phyloP scores from a whole-genome alignment of 1,140 invertebrate species.

The Agrypnia vestita region DNA sequence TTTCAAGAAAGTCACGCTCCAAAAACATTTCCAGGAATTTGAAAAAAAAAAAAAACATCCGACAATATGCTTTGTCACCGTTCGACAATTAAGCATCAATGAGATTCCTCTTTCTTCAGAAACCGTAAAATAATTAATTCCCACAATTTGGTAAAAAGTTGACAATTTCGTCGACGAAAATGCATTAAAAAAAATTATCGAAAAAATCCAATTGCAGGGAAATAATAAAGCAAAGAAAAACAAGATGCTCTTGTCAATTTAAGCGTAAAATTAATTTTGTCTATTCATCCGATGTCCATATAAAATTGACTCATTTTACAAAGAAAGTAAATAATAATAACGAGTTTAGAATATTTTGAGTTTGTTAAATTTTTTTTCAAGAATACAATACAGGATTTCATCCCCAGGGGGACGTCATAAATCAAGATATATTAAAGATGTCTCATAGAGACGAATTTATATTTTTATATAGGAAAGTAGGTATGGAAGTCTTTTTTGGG shows the following conservation, averaged over 20 bases:
- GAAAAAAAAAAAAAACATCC: conserved; percentile 20
- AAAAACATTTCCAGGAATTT: conserved; percentile 34
- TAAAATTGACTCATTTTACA: no score
- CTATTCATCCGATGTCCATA: no score
- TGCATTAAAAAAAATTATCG: not conserved
- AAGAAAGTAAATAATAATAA: no score
- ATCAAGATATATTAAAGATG: no score
- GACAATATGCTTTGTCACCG: conserved; percentile 21
- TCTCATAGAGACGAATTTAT: no score
- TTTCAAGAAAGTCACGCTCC: conserved; percentile 33
- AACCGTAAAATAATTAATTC: conserved; percentile 19
- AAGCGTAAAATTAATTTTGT: not conserved
- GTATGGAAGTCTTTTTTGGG: no score
- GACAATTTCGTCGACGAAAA: not conserved
- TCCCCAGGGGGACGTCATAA: no score
- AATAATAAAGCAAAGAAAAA: not conserved
- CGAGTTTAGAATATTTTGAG: no score
- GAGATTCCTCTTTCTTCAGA: conserved; percentile 22
- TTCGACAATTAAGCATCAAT: conserved; percentile 29
- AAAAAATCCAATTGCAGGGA: not conserved
- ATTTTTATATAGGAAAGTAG: no score
- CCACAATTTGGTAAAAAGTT: conserved; percentile 7
- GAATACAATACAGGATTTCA: no score
- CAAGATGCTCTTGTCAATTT: not conserved
- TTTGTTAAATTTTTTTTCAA: no score